Base-by-base conservation (phyloP, 2,113 vertebrate genomes). In the Hemicordylus capensis region DNA sequence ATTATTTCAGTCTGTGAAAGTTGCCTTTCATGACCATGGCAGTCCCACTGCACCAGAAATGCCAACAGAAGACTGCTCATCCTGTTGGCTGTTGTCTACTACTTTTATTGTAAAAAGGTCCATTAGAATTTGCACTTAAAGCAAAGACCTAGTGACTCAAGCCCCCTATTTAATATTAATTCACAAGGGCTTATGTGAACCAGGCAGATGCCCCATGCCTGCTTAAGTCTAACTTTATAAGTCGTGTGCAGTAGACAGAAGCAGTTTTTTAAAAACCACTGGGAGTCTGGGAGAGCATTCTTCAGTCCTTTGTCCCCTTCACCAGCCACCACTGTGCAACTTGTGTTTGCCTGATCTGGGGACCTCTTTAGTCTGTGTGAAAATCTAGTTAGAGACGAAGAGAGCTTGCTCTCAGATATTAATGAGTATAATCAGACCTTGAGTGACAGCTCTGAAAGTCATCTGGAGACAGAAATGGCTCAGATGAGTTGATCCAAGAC, bases 401-500 rank as follows among this genome's bases (percentile, higher is more conserved):
- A 72, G 54, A 44, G 66, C 70, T 81, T 80, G 20, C 26, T 8
- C 10, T 34, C 61, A 31, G 15, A 17, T 44, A 76, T 26, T 19
- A 46, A 64, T 74, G 39, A 56, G 48, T 34, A 74, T 76, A 54
- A 48, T 15, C 39, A 67, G 12, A 51, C 28, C 20, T 46, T 44
- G 56, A 76, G 26, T 70, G 39, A 54, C 78, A 88, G 54, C 63
- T 70, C 61, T 63, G 56, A 59, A 56, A 81, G 44, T 34, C 26
- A 73, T 31, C 66, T 26, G 34, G 15, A 76, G 39, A 59, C 46
- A 78, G 54, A 73, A 83, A 46, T 66, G 46, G 44, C 37, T 89
- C 72, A 77, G 24, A 81, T 24, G 2, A 82, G 31, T 63, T 73
- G 64, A 81, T 63, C 73, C 61, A 64, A 85, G 79, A 81, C 22